Evolutionary conservation across 2,797 vertebrate species (phyloP), one percentile per base, ranked within the genome.

Genomic region (Tympanoctomys barrerae): DNA sequence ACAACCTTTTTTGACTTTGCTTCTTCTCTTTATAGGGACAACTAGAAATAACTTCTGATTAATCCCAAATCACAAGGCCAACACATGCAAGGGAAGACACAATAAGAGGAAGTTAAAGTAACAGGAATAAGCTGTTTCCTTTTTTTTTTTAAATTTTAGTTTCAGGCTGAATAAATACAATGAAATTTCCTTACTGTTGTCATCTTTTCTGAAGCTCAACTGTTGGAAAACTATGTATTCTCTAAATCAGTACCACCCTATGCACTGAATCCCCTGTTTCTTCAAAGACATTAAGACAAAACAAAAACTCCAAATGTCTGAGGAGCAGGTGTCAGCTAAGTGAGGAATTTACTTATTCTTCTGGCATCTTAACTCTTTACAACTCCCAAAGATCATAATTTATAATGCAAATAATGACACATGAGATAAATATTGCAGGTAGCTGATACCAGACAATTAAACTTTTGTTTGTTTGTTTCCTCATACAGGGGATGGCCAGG

Each of bases 111-210:
- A 97, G 96, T 97, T 4, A 96, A 1, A 97, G 94, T 94, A 92
- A 97, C 95, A 94, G 89, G 97, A 97, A 97, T 91, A 97, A 97
- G 89, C 82, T 42, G 52, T 92, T 98, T 97, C 97, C 97, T 78
- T 91, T 93, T 97, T 97, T 96, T 88, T 89, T 42, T 42, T 42
- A 4, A 42, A 3, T 87, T 97, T 93, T 80, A 93, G 94, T 98
- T 98, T 97, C 97, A 94, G 78, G 66, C 85, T 96, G 93, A 96
- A 93, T 87, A 94, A 71, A 73, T 88, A 8, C 0, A 96, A 91
- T 87, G 92, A 92, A 96, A 64, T 28, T 26, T 96, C 96, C 90
- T 94, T 87, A 86, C 79, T 5, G 68, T 66, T 79, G 49, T 64
- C 54, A 96, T 68, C 36, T 91, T 94, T 97, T 86, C 93, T 95